phyloP scores from a whole-genome alignment of 2,888 invertebrate genomes.

The Caenorhabditis japonica region DNA sequence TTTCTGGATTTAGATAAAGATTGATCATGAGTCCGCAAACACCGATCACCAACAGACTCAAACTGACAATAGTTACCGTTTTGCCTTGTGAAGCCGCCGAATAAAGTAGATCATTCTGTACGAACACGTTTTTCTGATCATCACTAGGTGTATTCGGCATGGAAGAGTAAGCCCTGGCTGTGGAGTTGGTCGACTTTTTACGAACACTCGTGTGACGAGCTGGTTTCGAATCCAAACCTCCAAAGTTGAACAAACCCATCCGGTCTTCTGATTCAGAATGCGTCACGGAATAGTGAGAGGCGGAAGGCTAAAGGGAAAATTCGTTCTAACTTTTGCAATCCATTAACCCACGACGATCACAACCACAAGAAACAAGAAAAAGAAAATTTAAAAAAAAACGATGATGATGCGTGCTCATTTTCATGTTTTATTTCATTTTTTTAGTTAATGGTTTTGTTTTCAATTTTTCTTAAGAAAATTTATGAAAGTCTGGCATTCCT shows the following conservation, averaged over 20 bases:
- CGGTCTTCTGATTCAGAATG: slow-evolving; percentile 9
- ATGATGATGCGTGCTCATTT: too few relatives aligned
- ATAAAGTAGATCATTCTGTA: slow-evolving; percentile 2
- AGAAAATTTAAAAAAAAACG: too few relatives aligned
- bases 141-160: slow-evolving; percentile 23
- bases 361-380: slow-evolving; percentile 3
- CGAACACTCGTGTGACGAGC: neutral
- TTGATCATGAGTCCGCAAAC: too few relatives aligned
- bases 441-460: too few relatives aligned
- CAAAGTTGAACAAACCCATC: slow-evolving; percentile 31
- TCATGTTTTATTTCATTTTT: too few relatives aligned
- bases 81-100: neutral
- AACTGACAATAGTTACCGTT: neutral
- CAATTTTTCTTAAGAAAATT: too few relatives aligned
- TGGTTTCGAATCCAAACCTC: neutral
- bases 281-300: too few relatives aligned
- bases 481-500: too few relatives aligned
- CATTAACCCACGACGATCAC: neutral
- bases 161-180: slow-evolving; percentile 6
- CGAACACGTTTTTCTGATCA: slow-evolving; percentile 4
- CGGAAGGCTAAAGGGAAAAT: too few relatives aligned
- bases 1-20: too few relatives aligned
- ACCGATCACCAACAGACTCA: too few relatives aligned
- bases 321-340: too few relatives aligned
- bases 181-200: neutral